A percentile compares a stretch with the other conserved stretches of the same genome.
These are phyloP conservation scores for Branchipolynoe longqiensis DNA, from an alignment of 2,888 invertebrate genomes.

Conservation along the genomic window DNA sequence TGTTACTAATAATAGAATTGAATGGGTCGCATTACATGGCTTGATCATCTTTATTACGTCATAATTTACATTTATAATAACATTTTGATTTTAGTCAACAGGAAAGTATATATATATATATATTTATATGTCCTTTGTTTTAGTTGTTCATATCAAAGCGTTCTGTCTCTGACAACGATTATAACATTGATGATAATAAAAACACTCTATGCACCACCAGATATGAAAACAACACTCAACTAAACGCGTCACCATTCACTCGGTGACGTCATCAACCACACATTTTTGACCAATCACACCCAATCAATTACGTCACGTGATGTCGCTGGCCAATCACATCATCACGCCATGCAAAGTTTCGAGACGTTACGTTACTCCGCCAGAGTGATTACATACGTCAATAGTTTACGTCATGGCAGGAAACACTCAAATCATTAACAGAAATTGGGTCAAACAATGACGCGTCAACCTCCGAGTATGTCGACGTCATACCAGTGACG, in stretches of 20 bases:
- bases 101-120: constrained; percentile 28
- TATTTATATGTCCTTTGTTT: neutral
- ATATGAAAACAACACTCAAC: constrained; percentile 29
- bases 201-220: constrained; percentile 24
- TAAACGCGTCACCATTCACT: neutral
- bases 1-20: too few relatives aligned
- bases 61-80: neutral
- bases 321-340: neutral
- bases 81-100: constrained; percentile 43
- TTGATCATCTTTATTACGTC: constrained; percentile 33
- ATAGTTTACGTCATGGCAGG: too few relatives aligned
- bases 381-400: too few relatives aligned
- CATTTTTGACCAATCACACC: constrained; percentile 8
- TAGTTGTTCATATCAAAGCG: neutral
- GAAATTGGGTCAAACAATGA: too few relatives aligned
- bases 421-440: too few relatives aligned
- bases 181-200: constrained; percentile 24
- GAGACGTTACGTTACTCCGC: too few relatives aligned
- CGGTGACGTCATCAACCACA: constrained; percentile 19
- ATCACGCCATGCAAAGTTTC: too few relatives aligned
- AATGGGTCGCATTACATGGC: too few relatives aligned
- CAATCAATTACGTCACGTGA: neutral
- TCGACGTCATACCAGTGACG: too few relatives aligned
- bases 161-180: constrained; percentile 24
- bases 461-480: too few relatives aligned